phyloP scores from a whole-genome alignment of 2,888 invertebrate genomes.

The Morpho deidamia region DNA sequence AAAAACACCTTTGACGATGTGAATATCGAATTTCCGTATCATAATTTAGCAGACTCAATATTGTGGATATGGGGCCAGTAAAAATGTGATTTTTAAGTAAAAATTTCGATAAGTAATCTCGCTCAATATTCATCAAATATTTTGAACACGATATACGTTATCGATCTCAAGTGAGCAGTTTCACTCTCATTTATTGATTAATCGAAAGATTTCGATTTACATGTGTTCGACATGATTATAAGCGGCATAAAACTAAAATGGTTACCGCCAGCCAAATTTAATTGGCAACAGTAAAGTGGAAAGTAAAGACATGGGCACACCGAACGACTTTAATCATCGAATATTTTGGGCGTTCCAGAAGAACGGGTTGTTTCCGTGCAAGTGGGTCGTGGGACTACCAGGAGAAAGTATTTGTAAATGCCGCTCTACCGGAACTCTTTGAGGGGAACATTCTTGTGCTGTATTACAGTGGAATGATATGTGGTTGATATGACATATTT shows the following conservation, averaged over 20 bases:
- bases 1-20: too few relatives aligned
- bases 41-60: too few relatives aligned
- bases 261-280: constrained; percentile 27
- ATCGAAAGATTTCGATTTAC: constrained; percentile 18
- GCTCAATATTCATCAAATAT: too few relatives aligned
- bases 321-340: constrained; percentile 62
- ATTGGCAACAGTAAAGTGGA: constrained; percentile 56
- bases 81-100: too few relatives aligned
- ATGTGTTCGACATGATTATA: constrained; percentile 18
- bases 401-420: constrained; percentile 58
- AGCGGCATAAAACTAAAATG: constrained; percentile 17
- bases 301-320: constrained; percentile 56
- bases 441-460: constrained; percentile 34
- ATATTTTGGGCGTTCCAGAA: constrained; percentile 69
- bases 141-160: neutral
- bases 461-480: constrained; percentile 46
- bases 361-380: constrained; percentile 51
- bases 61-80: too few relatives aligned
- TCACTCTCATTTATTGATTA: constrained; percentile 16
- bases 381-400: constrained; percentile 66
- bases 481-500: constrained; percentile 39
- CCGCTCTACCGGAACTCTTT: constrained; percentile 53
- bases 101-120: too few relatives aligned
- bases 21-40: too few relatives aligned
- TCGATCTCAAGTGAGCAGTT: constrained; percentile 10